These are phyloP conservation scores for Stercorarius parasiticus DNA, from an alignment of 2,113 vertebrate species.

Conservation along the genomic window DNA sequence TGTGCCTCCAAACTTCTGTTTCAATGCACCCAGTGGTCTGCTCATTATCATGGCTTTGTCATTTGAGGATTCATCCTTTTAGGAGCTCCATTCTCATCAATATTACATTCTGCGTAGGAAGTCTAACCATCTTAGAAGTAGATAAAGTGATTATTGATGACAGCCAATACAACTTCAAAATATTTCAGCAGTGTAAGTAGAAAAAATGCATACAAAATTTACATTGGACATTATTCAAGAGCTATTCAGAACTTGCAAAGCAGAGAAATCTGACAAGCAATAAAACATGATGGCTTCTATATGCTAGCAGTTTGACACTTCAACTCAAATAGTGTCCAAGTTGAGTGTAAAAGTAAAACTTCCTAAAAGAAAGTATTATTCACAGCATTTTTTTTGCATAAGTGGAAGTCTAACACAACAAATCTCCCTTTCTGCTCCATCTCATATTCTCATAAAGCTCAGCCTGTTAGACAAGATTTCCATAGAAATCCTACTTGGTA, in stretches of 20 bases:
- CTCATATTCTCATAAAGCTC: background rate
- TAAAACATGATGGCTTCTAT: background rate
- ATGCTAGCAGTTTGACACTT: background rate
- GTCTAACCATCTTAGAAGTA: background rate
- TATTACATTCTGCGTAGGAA: background rate
- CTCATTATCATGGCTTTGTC: background rate
- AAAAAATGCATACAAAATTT: background rate
- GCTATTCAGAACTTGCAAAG: background rate
- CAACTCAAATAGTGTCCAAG: background rate
- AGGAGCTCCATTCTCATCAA: background rate
- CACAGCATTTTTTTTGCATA: background rate
- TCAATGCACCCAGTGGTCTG: background rate
- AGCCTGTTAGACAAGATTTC: background rate
- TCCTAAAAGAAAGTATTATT: background rate
- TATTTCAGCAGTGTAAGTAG: background rate
- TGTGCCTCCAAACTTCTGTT: background rate
- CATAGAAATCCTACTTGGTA: background rate
- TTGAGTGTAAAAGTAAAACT: background rate
- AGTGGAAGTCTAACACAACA: background rate
- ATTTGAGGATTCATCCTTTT: background rate
- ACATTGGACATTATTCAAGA: background rate
- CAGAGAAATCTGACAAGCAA: background rate
- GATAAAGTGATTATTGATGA: background rate
- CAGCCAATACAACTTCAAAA: background rate
- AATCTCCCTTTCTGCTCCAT: background rate